Percentiles rank a stretch among this genome's conserved stretches.
These are phyloP conservation scores for Python bivittatus DNA, from an alignment of 2,113 vertebrate species.

Conservation along the genomic window DNA sequence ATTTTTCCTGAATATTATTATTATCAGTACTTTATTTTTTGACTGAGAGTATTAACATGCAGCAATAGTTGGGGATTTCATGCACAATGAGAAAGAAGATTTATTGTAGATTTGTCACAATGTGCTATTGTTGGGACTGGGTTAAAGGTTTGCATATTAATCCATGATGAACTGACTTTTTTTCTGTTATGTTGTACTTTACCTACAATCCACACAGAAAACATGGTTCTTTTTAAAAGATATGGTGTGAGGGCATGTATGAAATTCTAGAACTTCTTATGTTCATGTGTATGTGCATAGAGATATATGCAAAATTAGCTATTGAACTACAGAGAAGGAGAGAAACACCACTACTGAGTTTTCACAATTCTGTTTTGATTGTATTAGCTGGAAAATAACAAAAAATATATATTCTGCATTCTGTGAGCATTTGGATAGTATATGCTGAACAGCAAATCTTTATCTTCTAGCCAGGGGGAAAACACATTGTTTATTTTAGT, in stretches of 20 bases:
- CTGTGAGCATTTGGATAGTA: not conserved
- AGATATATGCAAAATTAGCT: not conserved
- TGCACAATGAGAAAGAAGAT: not conserved
- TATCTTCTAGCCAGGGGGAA: not conserved
- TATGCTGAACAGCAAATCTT: conserved; percentile 7
- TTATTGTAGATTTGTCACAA: not conserved
- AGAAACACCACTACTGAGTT: not conserved
- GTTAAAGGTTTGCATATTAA: not conserved
- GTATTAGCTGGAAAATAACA: not conserved
- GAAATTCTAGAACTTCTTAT: not conserved
- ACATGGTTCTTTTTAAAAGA: not conserved
- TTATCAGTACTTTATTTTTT: not conserved
- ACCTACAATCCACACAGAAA: not conserved
- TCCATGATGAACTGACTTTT: not conserved
- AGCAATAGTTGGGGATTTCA: not conserved
- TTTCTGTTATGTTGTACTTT: not conserved
- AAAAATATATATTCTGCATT: not conserved
- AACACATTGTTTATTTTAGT: conserved; percentile 3
- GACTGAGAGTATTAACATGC: not conserved
- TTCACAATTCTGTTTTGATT: not conserved
- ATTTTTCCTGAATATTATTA: not conserved
- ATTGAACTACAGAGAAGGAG: not conserved
- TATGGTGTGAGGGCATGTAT: not conserved
- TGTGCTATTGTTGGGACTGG: not conserved
- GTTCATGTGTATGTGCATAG: not conserved